Evolutionary conservation across 2,113 vertebrate species (phyloP).

Genomic region (Jacana jacana): DNA sequence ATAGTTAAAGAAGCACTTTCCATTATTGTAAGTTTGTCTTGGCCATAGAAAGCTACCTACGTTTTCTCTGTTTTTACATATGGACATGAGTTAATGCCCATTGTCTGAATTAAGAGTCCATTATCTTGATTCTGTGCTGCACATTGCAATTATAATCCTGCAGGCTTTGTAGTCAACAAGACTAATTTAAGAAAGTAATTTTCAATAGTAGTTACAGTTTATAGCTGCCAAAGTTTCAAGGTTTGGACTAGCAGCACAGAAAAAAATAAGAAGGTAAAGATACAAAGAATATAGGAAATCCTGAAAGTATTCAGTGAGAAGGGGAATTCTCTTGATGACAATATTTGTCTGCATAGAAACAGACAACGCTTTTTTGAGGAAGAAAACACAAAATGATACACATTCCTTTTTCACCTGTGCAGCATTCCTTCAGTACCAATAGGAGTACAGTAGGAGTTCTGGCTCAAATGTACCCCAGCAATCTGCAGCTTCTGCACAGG

Average conservation of each 20-base stretch:
- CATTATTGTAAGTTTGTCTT: constrained; percentile 13
- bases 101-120: constrained; percentile 33
- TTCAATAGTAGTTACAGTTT: neutral
- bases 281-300: neutral
- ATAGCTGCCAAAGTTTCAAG: neutral
- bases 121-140: neutral
- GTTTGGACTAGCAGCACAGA: neutral
- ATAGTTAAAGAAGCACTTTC: neutral
- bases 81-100: neutral
- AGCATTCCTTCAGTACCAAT: neutral
- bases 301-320: neutral
- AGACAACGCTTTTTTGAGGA: neutral
- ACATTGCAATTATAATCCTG: neutral
- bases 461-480: neutral
- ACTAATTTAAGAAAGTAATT: neutral
- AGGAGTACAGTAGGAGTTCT: neutral
- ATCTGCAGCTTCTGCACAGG: neutral
- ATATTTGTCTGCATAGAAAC: neutral
- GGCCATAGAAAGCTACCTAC: neutral
- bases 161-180: neutral
- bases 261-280: neutral
- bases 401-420: neutral
- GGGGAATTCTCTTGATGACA: neutral
- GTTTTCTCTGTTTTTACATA: neutral
- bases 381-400: neutral